Evolutionary conservation across 30 jellyfish, hydroid and myxozoan species (phyloP).

Genomic region (Aurelia sp.): DNA sequence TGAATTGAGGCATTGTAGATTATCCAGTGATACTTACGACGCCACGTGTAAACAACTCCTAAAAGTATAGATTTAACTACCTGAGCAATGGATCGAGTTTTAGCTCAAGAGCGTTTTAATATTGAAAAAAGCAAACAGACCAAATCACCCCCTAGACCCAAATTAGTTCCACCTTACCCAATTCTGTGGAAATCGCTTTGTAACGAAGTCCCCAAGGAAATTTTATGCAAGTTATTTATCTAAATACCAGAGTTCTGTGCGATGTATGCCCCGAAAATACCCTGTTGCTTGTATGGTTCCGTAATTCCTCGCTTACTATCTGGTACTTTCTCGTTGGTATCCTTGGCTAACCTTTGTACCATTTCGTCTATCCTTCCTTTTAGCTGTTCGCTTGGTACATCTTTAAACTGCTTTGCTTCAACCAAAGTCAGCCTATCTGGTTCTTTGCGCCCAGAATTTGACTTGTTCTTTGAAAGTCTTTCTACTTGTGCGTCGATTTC

Average conservation of each 20-base stretch:
- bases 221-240: no score
- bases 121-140: no score
- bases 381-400: constrained; percentile 20
- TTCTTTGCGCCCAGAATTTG: constrained; percentile 19
- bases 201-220: no score
- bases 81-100: no score
- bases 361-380: constrained; percentile 45
- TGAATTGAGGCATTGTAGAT: no score
- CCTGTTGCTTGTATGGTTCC: constrained; percentile 39
- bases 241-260: constrained; percentile 20
- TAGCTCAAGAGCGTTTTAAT: no score
- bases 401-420: constrained; percentile 46
- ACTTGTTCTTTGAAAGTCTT: constrained; percentile 47
- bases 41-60: no score
- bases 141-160: no score
- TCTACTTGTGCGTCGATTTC: constrained; percentile 46
- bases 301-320: constrained; percentile 63
- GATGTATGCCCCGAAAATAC: constrained; percentile 51
- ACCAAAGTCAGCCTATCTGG: constrained; percentile 48
- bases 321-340: not conserved
- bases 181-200: no score
- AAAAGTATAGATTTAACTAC: no score
- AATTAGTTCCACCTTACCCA: no score
- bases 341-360: constrained; percentile 47
- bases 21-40: no score